Evolutionary conservation across 2,797 vertebrate species (phyloP), one percentile per base, ranked within the genome.

Genomic region (Gouania willdenowi): DNA sequence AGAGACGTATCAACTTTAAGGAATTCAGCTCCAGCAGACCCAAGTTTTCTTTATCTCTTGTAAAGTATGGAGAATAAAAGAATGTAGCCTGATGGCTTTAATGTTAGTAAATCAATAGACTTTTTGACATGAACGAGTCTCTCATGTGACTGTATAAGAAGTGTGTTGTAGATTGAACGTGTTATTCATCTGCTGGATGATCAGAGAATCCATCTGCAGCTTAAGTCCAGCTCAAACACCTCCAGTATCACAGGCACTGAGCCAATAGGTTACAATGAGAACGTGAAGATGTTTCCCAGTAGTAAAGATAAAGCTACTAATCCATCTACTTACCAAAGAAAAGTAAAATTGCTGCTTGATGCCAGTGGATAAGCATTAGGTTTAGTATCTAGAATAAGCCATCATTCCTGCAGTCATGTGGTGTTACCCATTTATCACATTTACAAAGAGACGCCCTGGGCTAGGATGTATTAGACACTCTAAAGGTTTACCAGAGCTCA

Each of bases 241-340:
- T 61, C 46, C 11, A 60, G 57, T 36, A 55, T 54, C 12, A 26
- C 14, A 37, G 45, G 35, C 23, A 39, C 46, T 40, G 50, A 47
- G 50, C 41, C 71, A 58, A 27, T 40, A 49, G 28, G 9, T 41
- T 51, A 48, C 64, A 57, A 26, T 11, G 21, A 40, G 47, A 45
- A 63, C 64, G 35, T 42, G 48, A 50, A 50, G 42, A 66, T 46
- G 57, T 41, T 48, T 71, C 50, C 63, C 66, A 68, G 29, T 39
- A 50, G 71, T 51, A 2, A 46, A 59, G 51, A 73, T 62, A 71
- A 64, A 74, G 26, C 45, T 36, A 35, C 45, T 64, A 59, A 74
- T 71, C 56, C 54, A 59, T 67, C 62, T 45, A 10, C 50, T 53
- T 31, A 56, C 37, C 63, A 53, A 75, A 57, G 38, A 45, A 62